Evolutionary conservation across 2,888 invertebrate species (phyloP).

Genomic region (Lacanobia wlatinum): DNA sequence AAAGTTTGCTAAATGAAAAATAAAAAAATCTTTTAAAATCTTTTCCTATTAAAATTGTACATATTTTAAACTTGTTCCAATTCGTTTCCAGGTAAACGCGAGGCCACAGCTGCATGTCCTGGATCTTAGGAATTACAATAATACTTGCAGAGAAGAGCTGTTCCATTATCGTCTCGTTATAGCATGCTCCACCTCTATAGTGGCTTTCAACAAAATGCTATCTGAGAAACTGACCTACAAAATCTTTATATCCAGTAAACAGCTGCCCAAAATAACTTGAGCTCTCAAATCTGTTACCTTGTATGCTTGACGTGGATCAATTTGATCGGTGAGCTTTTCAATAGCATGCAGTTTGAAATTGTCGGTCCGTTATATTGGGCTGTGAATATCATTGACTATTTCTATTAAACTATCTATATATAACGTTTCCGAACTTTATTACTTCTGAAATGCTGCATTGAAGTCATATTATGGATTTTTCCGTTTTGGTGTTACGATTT

Average conservation of each 20-base stretch:
- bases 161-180: conserved; percentile 35
- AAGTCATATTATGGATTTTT: not conserved
- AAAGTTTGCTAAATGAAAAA: no score
- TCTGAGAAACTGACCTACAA: conserved; percentile 32
- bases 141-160: not conserved
- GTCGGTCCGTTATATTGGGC: conserved; percentile 7
- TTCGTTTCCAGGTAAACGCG: conserved; percentile 28
- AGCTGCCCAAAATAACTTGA: conserved; percentile 8
- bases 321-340: not conserved
- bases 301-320: conserved; percentile 10
- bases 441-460: conserved; percentile 3
- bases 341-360: conserved; percentile 21
- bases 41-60: no score
- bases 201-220: conserved; percentile 20
- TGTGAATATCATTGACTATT: conserved; percentile 21
- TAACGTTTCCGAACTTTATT: conserved; percentile 7
- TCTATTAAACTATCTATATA: conserved; percentile 1
- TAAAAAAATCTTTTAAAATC: no score
- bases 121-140: conserved; percentile 34
- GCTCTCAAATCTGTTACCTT: conserved; percentile 12
- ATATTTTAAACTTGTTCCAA: conserved; percentile 15
- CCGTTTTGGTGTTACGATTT: conserved; percentile 4
- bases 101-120: conserved; percentile 35
- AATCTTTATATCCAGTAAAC: conserved; percentile 27
- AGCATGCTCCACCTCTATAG: no score